Conservation (phyloP, 2,888 invertebrate genomes). For the Erebia ligea region DNA sequence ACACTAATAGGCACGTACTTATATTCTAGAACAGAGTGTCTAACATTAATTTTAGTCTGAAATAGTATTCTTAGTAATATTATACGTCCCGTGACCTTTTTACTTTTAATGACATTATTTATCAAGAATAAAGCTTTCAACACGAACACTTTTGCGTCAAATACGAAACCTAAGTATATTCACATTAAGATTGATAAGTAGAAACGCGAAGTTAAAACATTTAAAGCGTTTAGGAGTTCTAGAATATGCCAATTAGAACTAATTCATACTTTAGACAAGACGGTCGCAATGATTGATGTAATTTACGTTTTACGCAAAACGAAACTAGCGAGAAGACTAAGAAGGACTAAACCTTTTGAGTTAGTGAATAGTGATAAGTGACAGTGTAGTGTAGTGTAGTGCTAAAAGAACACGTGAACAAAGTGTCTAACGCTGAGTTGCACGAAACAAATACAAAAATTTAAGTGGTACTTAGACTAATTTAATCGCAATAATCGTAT, state of each 20-base stretch:
- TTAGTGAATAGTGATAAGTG: no score
- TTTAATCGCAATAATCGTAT: no score
- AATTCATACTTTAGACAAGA: not conserved
- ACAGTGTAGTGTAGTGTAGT: no score
- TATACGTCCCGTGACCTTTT: constrained; percentile 26
- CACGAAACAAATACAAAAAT: no score
- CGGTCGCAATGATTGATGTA: not conserved
- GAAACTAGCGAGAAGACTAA: no score
- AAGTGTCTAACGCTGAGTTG: no score
- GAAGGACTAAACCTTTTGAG: no score
- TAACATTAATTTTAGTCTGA: not conserved
- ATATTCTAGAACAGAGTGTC: no score
- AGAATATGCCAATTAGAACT: not conserved
- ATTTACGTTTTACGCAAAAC: no score
- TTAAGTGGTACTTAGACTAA: no score
- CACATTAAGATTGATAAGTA: not conserved
- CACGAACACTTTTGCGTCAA: constrained; percentile 32
- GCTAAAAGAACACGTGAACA: no score
- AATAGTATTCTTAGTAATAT: not conserved
- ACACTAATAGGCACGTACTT: no score
- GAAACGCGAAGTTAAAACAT: constrained; percentile 2
- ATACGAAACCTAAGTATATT: constrained; percentile 9
- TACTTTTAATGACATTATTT: constrained; percentile 26
- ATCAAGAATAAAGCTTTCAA: constrained; percentile 36
- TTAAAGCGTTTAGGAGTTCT: not conserved